Evolutionary conservation across 2,888 invertebrate species (phyloP), one percentile per base, ranked within the genome.

Genomic region (Sphaerophoria taeniata): DNA sequence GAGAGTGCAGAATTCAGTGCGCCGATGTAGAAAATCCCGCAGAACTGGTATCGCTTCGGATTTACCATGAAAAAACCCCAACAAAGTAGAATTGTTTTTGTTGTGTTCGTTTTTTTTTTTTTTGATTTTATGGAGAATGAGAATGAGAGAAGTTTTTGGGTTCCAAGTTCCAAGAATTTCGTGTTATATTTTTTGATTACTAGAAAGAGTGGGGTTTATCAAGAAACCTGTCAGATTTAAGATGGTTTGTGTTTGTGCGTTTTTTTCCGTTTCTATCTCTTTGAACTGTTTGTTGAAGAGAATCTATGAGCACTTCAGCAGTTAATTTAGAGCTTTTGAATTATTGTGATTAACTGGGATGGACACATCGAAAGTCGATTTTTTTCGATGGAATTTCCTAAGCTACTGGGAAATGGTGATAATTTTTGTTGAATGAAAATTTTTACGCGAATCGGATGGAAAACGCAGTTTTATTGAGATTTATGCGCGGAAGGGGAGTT

Each of bases 11-110:
- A 67, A 53, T 31, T 31, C 24, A 12, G 14, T 76, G 84, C 80
- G 84, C 84, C 65, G 80, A 80, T 36, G 80, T 71, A 72, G 67
- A 76, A 80, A 80, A 75, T 84, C 84, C 84, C 80, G 61, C 80
- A 51, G 55, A 84, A 80, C 84, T 84, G 75, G 80, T 84, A 84
- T 80, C 61, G 47, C 9, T n/a, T 39, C 70, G 85, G 85, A 70
- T 85, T 85, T 85, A 81, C 85, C 76, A 51, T 47, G 85, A 81
- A 85, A 85, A 85, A 85, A 81, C 76, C 85, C 85, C 81, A 43
- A 24, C 16, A 16, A n/a, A n/a, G 9, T 11, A 9, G 49, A 43
- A 33, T n/a, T 39, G 3, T 58, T 0, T 6, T 0, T 7, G 33
- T 34, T 56, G 33, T 14, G 33, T 55, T 33, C 33, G 61, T 33